Evolutionary conservation across 2,888 invertebrate species (phyloP).

Genomic region (Stenichneumon culpator): DNA sequence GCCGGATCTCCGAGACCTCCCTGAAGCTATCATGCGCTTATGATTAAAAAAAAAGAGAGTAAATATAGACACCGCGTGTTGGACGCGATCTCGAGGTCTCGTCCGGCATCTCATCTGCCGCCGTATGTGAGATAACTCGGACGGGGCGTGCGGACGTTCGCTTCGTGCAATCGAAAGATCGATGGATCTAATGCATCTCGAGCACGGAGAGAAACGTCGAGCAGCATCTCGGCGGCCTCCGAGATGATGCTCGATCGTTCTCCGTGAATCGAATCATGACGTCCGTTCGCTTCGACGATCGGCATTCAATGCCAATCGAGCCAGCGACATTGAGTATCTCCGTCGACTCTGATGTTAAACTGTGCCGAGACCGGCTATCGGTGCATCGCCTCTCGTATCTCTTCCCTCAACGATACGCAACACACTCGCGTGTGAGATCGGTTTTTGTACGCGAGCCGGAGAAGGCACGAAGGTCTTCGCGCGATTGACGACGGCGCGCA

Average conservation of each 20-base stretch:
- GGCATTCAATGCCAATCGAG: conserved; percentile 60
- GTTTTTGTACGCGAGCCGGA: background rate
- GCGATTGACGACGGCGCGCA: conserved; percentile 19
- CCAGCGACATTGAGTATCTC: conserved; percentile 11
- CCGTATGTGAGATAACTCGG: background rate
- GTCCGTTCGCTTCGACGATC: conserved; percentile 46
- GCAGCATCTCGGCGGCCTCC: conserved; percentile 10
- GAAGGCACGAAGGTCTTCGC: background rate
- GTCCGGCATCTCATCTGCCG: background rate
- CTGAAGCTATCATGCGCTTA: conserved; percentile 48
- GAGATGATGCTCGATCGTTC: conserved; percentile 35
- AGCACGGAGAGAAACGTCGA: background rate
- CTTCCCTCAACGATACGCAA: conserved; percentile 23
- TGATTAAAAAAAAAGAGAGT: conserved; percentile 52
- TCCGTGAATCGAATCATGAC: conserved; percentile 47
- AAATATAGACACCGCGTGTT: conserved; percentile 33
- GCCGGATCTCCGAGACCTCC: conserved; percentile 52
- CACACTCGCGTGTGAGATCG: background rate
- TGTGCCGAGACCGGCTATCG: background rate
- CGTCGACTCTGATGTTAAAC: background rate
- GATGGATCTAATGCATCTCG: conserved; percentile 40
- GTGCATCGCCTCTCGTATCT: background rate
- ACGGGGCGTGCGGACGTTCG: conserved; percentile 5
- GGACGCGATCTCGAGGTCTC: conserved; percentile 26
- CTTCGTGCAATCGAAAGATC: conserved; percentile 45